Percentiles rank a stretch among this genome's conserved stretches.
Evolutionary conservation across 2,888 invertebrate species (phyloP).

Genomic region (Serrognathus titanus): DNA sequence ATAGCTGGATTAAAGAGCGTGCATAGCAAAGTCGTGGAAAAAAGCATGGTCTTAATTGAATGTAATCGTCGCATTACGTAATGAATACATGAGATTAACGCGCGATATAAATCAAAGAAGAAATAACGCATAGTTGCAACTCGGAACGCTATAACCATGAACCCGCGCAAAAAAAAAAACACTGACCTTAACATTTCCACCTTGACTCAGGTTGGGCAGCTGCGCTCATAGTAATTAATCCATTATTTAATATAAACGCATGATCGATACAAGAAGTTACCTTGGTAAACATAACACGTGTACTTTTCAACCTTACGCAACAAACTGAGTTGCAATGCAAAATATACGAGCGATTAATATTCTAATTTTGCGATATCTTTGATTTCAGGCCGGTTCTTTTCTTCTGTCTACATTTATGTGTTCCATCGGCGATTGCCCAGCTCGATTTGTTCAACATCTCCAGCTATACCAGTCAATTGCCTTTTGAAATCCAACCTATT

Average conservation of each 20-base stretch:
- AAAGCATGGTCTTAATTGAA: too few species aligned
- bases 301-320: too few species aligned
- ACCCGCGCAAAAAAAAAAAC: slow-evolving; percentile 2
- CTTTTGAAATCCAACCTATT: slow-evolving; percentile 39
- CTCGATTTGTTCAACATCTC: slow-evolving; percentile 33
- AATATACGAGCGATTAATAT: too few species aligned
- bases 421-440: neutral
- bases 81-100: too few species aligned
- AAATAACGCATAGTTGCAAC: too few species aligned
- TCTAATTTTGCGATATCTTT: neutral
- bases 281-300: too few species aligned
- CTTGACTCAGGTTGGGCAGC: slow-evolving; percentile 8
- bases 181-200: slow-evolving; percentile 9
- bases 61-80: too few species aligned
- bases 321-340: too few species aligned
- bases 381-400: slow-evolving; percentile 9
- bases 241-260: neutral
- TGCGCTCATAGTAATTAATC: neutral
- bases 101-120: too few species aligned
- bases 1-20: too few species aligned
- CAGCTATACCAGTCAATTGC: slow-evolving; percentile 41
- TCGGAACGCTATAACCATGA: neutral
- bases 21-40: too few species aligned
- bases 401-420: neutral
- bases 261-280: neutral